Evolutionary conservation across 2,113 vertebrate genomes (phyloP), one percentile per base, ranked within the genome.

Genomic region (Megaptera novaeangliae): DNA sequence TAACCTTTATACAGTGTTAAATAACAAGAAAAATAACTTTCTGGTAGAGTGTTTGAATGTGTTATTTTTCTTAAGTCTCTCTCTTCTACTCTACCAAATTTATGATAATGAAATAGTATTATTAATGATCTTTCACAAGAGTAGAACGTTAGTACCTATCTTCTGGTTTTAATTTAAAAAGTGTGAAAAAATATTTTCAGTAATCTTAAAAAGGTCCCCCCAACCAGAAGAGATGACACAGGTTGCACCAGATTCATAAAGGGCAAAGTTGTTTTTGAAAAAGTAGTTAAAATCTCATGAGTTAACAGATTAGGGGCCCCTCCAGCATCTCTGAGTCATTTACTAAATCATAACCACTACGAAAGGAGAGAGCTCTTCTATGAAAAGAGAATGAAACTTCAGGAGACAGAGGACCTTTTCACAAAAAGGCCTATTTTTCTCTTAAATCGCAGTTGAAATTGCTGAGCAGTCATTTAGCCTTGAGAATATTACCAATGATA

Each of bases 371-470:
- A 81, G 41, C 4, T 95, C 3, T 36, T 89, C 46, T 87, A 84
- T 85, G 46, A 77, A 91, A 95, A 81, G 46, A 95, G 36, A 88
- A 25, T 55, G 11, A 91, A 88, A 92, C 80, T 97, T 97, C 15
- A 49, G 80, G 49, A 92, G n/a, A 88, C 31, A 77, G 80, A 95
- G 25, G n/a, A 92, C 49, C 46, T 82, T 85, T 97, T 88, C 68
- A 95, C 34, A 95, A 96, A 97, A 81, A 64, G 29, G n/a, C 77
- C 66, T 72, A 74, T 88, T 97, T 97, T 88, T 77, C 81, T 83
- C 86, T 98, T 92, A 97, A 97, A 94, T 57, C 18, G 78, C 72
- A 87, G 25, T 92, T 98, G 98, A 94, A 97, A 88, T 52, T 93
- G 92, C 72, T 74, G 49, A 57, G 55, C 44, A 86, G 86, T 44